These are phyloP conservation scores for Andrena haemorrhoa DNA, from an alignment of 2,888 invertebrate genomes.

Conservation along the genomic window DNA sequence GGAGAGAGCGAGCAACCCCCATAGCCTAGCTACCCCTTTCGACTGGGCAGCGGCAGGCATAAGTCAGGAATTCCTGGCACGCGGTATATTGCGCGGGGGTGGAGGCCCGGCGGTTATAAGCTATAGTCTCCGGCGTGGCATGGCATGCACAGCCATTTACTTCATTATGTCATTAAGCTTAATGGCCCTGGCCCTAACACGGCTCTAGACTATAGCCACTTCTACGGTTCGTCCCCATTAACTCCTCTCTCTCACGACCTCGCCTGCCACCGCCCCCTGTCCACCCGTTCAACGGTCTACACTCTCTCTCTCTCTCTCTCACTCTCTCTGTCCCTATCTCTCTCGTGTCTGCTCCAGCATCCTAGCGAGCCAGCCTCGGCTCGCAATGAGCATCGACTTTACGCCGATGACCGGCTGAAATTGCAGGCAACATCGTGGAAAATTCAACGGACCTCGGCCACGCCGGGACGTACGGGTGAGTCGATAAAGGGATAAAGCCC, in stretches of 20 bases:
- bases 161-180: slow-evolving; percentile 85
- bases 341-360: slow-evolving; percentile 48
- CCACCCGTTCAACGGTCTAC: slow-evolving; percentile 64
- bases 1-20: slow-evolving; percentile 14
- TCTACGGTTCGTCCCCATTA: slow-evolving; percentile 82
- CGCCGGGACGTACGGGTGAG: slow-evolving; percentile 2
- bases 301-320: slow-evolving; percentile 2
- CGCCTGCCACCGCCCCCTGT: slow-evolving; percentile 66
- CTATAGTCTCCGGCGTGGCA: slow-evolving; percentile 82
- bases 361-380: slow-evolving; percentile 47
- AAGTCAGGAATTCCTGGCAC: slow-evolving; percentile 84
- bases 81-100: slow-evolving; percentile 83
- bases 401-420: slow-evolving; percentile 75
- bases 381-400: slow-evolving; percentile 81
- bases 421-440: slow-evolving; percentile 55
- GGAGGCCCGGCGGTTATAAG: slow-evolving; percentile 82
- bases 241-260: slow-evolving; percentile 73
- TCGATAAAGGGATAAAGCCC: slow-evolving; percentile 28
- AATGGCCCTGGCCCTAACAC: slow-evolving; percentile 84
- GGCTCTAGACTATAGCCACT: slow-evolving; percentile 83
- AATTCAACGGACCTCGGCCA: slow-evolving; percentile 46
- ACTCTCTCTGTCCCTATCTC: slow-evolving; percentile 36
- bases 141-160: slow-evolving; percentile 85
- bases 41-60: slow-evolving; percentile 79
- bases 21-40: slow-evolving; percentile 72